Evolutionary conservation across 2,888 invertebrate genomes (phyloP), one percentile per base, ranked within the genome.

Genomic region (Electrophaes corylata): DNA sequence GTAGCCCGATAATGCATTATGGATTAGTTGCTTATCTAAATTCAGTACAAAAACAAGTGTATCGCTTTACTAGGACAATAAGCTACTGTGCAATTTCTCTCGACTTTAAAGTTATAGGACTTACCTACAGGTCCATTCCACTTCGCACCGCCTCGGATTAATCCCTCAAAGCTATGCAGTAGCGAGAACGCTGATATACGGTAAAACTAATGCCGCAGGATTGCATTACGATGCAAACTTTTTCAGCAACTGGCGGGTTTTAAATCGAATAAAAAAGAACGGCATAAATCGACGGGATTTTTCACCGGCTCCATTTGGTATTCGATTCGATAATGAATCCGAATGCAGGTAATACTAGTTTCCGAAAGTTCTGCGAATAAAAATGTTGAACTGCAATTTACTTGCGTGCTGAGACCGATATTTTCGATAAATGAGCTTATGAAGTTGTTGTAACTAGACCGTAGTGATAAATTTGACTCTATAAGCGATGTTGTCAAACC

Each of bases 161-260:
- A 91, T 89, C 88, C 86, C 87, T 90, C 90, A 90, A 89, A 91
- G 88, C 88, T 82, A 82, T 79, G 78, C 80, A 78, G 83, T 78
- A 76, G 80, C 78, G 78, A 80, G 78, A 74, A 76, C 74, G 71
- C 82, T 91, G 90, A 91, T 88, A 89, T 86, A 91, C 83, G 84
- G 79, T 79, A 76, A 81, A 87, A 86, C 87, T 90, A 90, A 91
- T 89, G 83, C 90, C 81, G 70, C 80, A 75, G 80, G 87, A 91
- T 88, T 85, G 88, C 88, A 86, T 88, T 88, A 88, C 88, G 86
- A 88, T 84, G 86, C 84, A 86, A 90, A 88, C 84, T 91, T 91
- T 91, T 90, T 88, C 87, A 88, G 86, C 82, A 88, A 84, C 86
- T 79, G 81, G 76, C 74, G 76, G 74, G 72, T 71, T 70, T 76